Percentiles rank a stretch among this genome's conserved stretches.
Evolutionary conservation across 2,888 invertebrate species (phyloP).

Genomic region (Ormyrus labotus): DNA sequence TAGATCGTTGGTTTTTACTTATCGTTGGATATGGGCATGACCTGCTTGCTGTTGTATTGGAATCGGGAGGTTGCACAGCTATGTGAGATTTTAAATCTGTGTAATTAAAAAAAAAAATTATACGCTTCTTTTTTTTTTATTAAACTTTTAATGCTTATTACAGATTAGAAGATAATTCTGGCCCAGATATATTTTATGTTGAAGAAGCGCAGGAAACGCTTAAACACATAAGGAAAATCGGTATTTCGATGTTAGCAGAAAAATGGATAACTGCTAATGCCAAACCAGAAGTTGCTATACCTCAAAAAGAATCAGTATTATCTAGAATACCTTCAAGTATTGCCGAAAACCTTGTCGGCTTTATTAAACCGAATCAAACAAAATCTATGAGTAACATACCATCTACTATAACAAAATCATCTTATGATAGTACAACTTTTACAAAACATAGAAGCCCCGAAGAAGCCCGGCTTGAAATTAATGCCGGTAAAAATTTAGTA

Average conservation of each 20-base stretch:
- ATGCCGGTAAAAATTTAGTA: conserved; percentile 42
- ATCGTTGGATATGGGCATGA: conserved; percentile 84
- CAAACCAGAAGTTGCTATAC: conserved; percentile 78
- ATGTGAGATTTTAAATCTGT: conserved; percentile 69
- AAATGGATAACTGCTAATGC: conserved; percentile 83
- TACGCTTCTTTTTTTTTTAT: conserved; percentile 1
- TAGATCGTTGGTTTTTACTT: conserved; percentile 85
- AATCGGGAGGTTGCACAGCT: conserved; percentile 86
- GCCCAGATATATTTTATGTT: conserved; percentile 90
- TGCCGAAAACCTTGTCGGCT: conserved; percentile 73
- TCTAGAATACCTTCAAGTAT: conserved; percentile 69
- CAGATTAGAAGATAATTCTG: conserved; percentile 80
- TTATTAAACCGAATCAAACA: conserved; percentile 73
- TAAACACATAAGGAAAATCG: conserved; percentile 85
- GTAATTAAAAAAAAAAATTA: conserved; percentile 9
- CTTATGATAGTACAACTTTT: conserved; percentile 78
- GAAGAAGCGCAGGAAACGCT: conserved; percentile 93
- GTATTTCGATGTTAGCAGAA: conserved; percentile 83
- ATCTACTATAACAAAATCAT: conserved; percentile 68
- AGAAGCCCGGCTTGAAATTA: conserved; percentile 54
- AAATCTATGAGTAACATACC: conserved; percentile 61
- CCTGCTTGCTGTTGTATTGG: conserved; percentile 84
- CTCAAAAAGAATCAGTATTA: conserved; percentile 70
- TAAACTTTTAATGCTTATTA: neutral
- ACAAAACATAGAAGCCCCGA: conserved; percentile 78